Evolutionary conservation across 2,888 invertebrate species (phyloP).

Genomic region (Gandaritis pyraliata): DNA sequence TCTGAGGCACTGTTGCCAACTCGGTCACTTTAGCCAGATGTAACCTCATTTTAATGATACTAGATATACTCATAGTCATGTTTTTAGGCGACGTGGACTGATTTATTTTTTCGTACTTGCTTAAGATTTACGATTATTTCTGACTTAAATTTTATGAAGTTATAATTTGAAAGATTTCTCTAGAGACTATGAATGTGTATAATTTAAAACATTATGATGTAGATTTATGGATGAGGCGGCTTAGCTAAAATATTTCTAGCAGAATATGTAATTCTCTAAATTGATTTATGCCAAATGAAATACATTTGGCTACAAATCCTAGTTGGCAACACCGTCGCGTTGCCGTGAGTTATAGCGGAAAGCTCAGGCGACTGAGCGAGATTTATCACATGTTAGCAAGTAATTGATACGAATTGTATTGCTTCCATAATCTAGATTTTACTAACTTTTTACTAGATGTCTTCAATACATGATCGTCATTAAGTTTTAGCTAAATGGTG

Average conservation of each 20-base stretch:
- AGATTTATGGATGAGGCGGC: no score
- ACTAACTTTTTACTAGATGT: no score
- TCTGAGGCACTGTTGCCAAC: constrained; percentile 23
- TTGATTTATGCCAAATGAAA: not conserved
- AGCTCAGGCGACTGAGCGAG: constrained; percentile 15
- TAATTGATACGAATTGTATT: constrained; percentile 17
- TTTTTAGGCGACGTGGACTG: no score
- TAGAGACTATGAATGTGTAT: no score
- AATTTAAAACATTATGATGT: no score
- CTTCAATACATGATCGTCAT: no score
- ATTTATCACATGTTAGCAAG: constrained; percentile 18
- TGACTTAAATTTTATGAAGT: no score
- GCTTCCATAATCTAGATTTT: constrained; percentile 1
- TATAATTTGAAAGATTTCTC: no score
- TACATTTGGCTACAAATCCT: not conserved
- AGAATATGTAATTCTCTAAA: not conserved
- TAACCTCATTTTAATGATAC: not conserved
- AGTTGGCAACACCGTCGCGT: constrained; percentile 13
- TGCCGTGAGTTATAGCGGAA: constrained; percentile 18
- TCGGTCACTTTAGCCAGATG: constrained; percentile 1
- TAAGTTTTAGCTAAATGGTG: no score
- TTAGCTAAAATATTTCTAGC: not conserved
- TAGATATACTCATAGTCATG: no score
- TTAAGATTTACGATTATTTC: no score
- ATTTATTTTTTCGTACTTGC: no score